Base-by-base conservation (phyloP, 2,797 vertebrate genomes). In the Acipenser oxyrinchus region DNA sequence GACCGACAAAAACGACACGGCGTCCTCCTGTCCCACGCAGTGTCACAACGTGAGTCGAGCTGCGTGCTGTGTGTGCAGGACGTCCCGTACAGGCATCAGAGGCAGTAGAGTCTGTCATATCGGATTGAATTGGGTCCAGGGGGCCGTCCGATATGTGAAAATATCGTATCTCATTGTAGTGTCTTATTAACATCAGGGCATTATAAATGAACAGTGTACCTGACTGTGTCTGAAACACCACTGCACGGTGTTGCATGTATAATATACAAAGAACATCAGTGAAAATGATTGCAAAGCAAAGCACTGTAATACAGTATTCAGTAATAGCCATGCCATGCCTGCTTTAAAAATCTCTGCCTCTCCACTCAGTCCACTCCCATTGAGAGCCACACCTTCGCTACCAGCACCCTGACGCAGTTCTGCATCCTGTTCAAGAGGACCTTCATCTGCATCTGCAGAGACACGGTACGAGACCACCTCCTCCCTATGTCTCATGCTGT, bases 361-460 rank as follows among this genome's bases (percentile, higher is more conserved):
- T 71, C 9, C 65, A 63, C 49, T 65, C 83, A 90, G 84, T 77
- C 80, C 58, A 91, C 87, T 65, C 88, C 92, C 66, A 92, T 96
- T 0, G 96, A 99, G 85, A 98, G 95, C 76, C 94, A 92, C 73
- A 97, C 93, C 0, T 99, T 98, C 73, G 94, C 95, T 72, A 99
- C 95, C 73, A 99, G 93, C 81, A 90, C 94, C 65, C 84, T 93
- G 60, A 97, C 93, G 13, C 97, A 99, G 84, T 97, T 99, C 89
- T 90, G 95, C 82, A 96, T 98, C 81, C 95, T 99, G 78, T 98
- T 99, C 87, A 94, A 93, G 83, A 93, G 97, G 77, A 97, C 93
- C 58, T 98, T 97, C 65, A 63, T 93, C 63, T 97, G 92, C 61
- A 98, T 97, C 89, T 89, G 94, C 70, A 91, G 97, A 81, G 97